Conservation (phyloP, 2,888 invertebrate species). For the Conchocele bisecta region DNA sequence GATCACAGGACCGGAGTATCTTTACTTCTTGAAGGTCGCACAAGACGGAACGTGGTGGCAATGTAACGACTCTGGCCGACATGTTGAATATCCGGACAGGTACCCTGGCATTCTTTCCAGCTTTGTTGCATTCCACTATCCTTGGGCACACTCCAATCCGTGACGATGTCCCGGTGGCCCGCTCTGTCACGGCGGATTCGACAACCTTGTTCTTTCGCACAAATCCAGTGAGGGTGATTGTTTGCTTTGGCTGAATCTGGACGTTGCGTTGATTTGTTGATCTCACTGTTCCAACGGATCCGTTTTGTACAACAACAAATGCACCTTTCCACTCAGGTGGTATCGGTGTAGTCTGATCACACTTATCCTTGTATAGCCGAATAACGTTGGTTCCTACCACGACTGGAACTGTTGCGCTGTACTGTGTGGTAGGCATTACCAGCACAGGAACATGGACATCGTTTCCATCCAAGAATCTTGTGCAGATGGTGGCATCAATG, state of each 20-base stretch:
- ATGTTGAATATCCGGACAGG: constrained; percentile 16
- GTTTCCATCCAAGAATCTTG: neutral
- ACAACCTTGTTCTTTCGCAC: neutral
- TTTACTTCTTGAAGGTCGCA: constrained; percentile 19
- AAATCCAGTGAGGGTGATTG: constrained; percentile 2
- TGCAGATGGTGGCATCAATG: neutral
- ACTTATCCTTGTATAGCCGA: neutral
- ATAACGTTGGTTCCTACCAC: constrained; percentile 2
- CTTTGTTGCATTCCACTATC: constrained; percentile 4
- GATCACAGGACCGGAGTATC: too few relatives aligned
- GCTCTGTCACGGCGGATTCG: constrained; percentile 15
- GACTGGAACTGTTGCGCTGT: constrained; percentile 1
- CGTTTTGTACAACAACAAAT: neutral
- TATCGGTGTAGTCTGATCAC: neutral
- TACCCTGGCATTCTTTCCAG: constrained; percentile 19
- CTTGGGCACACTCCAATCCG: constrained; percentile 8
- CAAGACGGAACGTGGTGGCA: neutral
- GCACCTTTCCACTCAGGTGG: neutral
- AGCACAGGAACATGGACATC: neutral
- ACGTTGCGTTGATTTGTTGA: constrained; percentile 3
- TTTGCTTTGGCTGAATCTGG: constrained; percentile 14
- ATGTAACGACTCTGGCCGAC: constrained; percentile 10
- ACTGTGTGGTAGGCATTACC: constrained; percentile 4
- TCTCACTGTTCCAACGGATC: constrained; percentile 5
- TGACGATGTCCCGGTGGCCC: neutral